Evolutionary conservation across 2,113 vertebrate species (phyloP), one percentile per base, ranked within the genome.

Genomic region (Ploceus nigricollis): DNA sequence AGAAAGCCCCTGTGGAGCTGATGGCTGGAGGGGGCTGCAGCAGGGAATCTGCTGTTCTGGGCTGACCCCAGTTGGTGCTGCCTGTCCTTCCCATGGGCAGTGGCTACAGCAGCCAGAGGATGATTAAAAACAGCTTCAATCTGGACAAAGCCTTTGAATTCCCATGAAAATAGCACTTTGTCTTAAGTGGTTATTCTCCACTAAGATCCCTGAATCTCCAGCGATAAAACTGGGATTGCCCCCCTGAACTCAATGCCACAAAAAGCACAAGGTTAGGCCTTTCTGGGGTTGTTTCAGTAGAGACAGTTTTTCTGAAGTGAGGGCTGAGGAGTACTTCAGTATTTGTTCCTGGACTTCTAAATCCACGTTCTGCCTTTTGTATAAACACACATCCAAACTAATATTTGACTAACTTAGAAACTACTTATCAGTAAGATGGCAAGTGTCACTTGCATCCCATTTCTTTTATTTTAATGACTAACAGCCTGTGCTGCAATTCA

Each of bases 381-480:
- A 63, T 33, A 68, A 90, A 37, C 22, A 66, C 18, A 40, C 44
- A 56, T 35, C 21, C 42, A 84, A 80, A 68, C 30, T 45, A 47
- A 24, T 54, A 31, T 76, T 87, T 89, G 13, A 39, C 81, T 87
- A 71, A 76, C 65, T 79, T 60, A 76, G 45, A 79, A 72, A 73
- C 58, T 84, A 39, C 56, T 51, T 71, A 78, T 50, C 22, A 51
- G 44, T 40, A 87, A 53, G 40, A 45, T 35, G 33, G 42, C 54
- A 42, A 7, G 2, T 84, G 58, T 88, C 85, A 70, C 48, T 92
- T 83, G 47, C 44, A 54, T 71, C 47, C 42, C 25, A 24, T 75
- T 93, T 83, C 27, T 88, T 76, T 76, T 57, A 72, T 86, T 94
- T 86, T 83, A 76, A 77, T 47, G 66, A 83, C 71, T 94, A 92